Percentiles rank a stretch among this genome's conserved stretches.
phyloP scores from a whole-genome alignment of 2,888 invertebrate genomes.

The Tetanocera ferruginea region DNA sequence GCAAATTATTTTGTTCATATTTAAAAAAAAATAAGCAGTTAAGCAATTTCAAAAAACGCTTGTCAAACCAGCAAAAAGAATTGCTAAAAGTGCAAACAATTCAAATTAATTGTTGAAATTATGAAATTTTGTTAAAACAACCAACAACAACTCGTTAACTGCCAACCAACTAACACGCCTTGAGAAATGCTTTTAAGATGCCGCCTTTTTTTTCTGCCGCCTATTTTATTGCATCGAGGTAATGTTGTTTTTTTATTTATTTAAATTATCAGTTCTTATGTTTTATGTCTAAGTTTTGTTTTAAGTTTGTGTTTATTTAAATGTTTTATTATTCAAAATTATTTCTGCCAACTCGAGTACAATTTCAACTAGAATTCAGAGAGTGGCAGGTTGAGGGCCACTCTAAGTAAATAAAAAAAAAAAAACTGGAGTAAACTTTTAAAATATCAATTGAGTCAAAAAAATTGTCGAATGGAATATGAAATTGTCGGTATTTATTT shows the following conservation, averaged over 20 bases:
- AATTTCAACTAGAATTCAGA: no score
- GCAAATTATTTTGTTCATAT: background rate
- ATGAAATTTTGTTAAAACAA: background rate
- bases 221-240: constrained; percentile 40
- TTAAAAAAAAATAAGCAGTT: background rate
- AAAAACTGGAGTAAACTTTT: no score
- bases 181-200: constrained; percentile 25
- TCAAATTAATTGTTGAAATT: background rate
- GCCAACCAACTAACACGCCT: constrained; percentile 6
- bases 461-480: no score
- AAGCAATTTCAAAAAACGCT: background rate
- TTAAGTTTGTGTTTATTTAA: background rate
- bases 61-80: background rate
- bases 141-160: background rate
- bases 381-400: no score
- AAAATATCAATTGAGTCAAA: no score
- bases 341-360: no score
- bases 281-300: constrained; percentile 26
- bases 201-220: constrained; percentile 13
- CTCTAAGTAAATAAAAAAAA: no score
- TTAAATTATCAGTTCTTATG: background rate
- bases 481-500: no score
- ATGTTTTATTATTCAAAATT: no score
- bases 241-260: constrained; percentile 32
- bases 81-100: background rate